These are phyloP conservation scores for Azemiops feae DNA, from an alignment of 2,113 vertebrate genomes.

Conservation along the genomic window DNA sequence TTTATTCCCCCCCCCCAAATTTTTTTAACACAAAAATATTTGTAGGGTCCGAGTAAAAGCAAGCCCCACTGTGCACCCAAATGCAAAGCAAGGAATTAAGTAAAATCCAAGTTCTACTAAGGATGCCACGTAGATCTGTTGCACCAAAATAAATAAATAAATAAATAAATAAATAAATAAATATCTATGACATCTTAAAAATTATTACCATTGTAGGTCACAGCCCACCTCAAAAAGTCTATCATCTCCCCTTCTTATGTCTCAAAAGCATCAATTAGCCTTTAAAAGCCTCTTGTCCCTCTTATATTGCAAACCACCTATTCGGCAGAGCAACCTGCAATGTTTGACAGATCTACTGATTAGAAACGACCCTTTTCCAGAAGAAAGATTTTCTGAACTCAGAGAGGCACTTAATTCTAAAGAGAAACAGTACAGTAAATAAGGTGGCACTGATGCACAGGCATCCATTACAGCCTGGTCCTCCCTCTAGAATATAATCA, in stretches of 20 bases:
- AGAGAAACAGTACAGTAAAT: neutral
- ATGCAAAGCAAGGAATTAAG: neutral
- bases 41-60: neutral
- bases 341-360: neutral
- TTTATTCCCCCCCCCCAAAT: too few relatives aligned
- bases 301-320: neutral
- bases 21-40: neutral
- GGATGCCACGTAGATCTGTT: neutral
- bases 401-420: neutral
- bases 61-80: neutral
- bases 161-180: neutral
- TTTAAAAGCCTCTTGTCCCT: neutral
- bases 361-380: neutral
- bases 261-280: neutral
- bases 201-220: neutral
- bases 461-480: neutral
- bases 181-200: neutral
- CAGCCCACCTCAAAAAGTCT: neutral
- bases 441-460: neutral
- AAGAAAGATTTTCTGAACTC: neutral
- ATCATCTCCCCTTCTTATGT: neutral
- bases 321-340: neutral
- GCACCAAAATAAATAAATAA: neutral
- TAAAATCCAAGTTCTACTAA: neutral
- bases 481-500: neutral